Evolutionary conservation across 1,140 invertebrate species (phyloP).

Genomic region (Drosophila baimaii): DNA sequence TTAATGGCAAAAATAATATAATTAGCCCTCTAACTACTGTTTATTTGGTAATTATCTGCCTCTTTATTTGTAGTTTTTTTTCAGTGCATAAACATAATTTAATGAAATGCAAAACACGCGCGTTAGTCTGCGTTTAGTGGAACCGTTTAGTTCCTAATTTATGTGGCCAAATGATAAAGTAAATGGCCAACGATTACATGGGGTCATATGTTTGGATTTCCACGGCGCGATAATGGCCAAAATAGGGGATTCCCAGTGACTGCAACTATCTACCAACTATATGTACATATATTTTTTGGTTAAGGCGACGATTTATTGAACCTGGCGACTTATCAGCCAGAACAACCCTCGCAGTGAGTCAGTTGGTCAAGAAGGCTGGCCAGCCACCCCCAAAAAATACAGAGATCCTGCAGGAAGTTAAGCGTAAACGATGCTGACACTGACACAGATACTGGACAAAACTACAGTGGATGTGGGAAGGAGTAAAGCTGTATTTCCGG

Average conservation of each 20-base stretch:
- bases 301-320: slow-evolving; percentile 74
- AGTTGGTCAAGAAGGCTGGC: slow-evolving; percentile 58
- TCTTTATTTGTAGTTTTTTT: slow-evolving; percentile 17
- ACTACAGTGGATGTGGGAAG: not conserved
- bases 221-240: slow-evolving; percentile 18
- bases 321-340: slow-evolving; percentile 60
- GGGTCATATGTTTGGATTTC: slow-evolving; percentile 50
- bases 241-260: slow-evolving; percentile 21
- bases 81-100: slow-evolving; percentile 26
- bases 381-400: slow-evolving; percentile 34
- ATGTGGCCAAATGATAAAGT: slow-evolving; percentile 63
- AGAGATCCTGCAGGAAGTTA: slow-evolving; percentile 46
- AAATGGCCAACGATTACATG: slow-evolving; percentile 53
- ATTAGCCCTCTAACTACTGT: too few relatives aligned
- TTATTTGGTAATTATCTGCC: not conserved
- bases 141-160: slow-evolving; percentile 48
- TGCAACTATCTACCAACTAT: slow-evolving; percentile 44
- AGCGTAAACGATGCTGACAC: slow-evolving; percentile 70
- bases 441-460: slow-evolving; percentile 51
- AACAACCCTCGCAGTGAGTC: slow-evolving; percentile 60
- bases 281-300: slow-evolving; percentile 21
- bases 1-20: too few relatives aligned
- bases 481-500: not conserved
- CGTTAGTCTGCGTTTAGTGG: slow-evolving; percentile 19
- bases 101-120: slow-evolving; percentile 71